Evolutionary conservation across 2,113 vertebrate genomes (phyloP).

Genomic region (Syrmaticus mikado): DNA sequence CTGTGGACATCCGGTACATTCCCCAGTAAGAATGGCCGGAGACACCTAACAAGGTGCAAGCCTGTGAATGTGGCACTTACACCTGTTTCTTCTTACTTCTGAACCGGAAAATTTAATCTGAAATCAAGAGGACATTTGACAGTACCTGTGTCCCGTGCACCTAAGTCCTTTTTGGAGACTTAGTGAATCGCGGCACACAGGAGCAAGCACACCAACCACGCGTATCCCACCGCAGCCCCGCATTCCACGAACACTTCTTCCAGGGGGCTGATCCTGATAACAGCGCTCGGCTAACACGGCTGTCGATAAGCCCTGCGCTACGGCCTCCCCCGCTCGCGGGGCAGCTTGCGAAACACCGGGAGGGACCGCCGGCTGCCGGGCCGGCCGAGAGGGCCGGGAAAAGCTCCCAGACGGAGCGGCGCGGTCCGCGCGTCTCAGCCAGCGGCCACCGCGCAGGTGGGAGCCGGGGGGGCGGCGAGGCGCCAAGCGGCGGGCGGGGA

Average conservation of each 20-base stretch:
- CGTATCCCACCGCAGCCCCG: neutral
- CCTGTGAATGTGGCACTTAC: neutral
- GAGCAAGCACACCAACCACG: neutral
- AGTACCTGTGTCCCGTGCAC: neutral
- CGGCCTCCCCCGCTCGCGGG: neutral
- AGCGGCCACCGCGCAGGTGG: no score
- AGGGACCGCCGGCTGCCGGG: no score
- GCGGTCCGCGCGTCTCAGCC: no score
- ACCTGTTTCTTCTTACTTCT: rapidly evolving
- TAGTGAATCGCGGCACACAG: neutral
- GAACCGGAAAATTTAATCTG: neutral
- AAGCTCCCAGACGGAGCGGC: no score
- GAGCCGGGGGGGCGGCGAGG: no score
- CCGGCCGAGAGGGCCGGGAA: no score
- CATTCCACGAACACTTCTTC: neutral
- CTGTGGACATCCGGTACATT: neutral
- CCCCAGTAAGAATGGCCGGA: neutral
- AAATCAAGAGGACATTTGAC: neutral
- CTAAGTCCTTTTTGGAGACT: neutral
- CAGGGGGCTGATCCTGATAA: no score
- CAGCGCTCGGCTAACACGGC: neutral
- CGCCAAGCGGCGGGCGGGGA: no score
- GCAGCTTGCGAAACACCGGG: neutral
- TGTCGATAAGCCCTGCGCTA: neutral
- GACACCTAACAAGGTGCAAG: neutral